A percentile compares a stretch with the other conserved stretches of the same genome.
phyloP scores from a whole-genome alignment of 2,797 vertebrate species.

The Molossus alvarezi region DNA sequence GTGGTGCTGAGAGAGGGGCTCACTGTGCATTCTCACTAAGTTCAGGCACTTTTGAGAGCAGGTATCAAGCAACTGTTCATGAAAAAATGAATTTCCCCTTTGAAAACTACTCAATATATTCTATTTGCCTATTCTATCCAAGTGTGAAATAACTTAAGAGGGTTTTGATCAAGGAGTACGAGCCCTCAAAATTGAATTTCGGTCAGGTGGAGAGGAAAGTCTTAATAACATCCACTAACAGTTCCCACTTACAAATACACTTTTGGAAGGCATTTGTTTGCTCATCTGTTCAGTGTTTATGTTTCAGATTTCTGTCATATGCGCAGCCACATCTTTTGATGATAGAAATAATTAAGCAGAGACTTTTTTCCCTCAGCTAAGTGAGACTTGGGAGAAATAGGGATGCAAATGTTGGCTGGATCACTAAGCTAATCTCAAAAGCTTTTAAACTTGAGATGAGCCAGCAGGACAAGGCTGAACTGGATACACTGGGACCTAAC shows the following conservation, averaged over 20 bases:
- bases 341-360: conserved; percentile 37
- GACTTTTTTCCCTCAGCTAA: conserved; percentile 3
- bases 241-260: conserved; percentile 37
- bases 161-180: conserved; percentile 69
- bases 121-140: conserved; percentile 58
- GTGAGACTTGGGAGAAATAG: conserved; percentile 7
- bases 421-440: neutral
- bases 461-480: neutral
- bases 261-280: conserved; percentile 59
- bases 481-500: neutral
- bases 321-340: conserved; percentile 39
- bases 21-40: conserved; percentile 1
- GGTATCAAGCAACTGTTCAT: conserved; percentile 63
- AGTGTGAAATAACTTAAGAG: conserved; percentile 70
- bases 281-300: conserved; percentile 58
- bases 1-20: neutral
- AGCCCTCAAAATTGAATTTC: conserved; percentile 79
- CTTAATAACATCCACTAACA: conserved; percentile 56
- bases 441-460: conserved; percentile 31
- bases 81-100: conserved; percentile 78
- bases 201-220: conserved; percentile 68
- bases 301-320: neutral
- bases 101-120: conserved; percentile 68
- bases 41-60: conserved; percentile 48
- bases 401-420: neutral